A percentile compares a stretch with the other conserved stretches of the same genome.
These are phyloP conservation scores for Bradysia coprophila DNA, from an alignment of 1,140 invertebrate genomes.

Conservation along the genomic window DNA sequence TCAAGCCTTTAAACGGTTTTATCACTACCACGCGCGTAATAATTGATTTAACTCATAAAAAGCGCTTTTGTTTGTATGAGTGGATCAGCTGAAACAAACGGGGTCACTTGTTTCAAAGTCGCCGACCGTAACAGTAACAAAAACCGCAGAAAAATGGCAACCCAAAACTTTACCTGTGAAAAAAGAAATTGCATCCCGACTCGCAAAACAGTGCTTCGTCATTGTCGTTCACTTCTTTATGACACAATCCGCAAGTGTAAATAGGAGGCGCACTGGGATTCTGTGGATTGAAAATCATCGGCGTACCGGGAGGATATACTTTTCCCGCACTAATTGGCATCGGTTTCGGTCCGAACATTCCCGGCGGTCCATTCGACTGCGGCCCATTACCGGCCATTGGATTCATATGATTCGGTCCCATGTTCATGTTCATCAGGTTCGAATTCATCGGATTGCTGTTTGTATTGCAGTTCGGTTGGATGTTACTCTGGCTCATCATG, in stretches of 20 bases:
- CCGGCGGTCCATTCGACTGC: constrained; percentile 28
- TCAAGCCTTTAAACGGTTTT: too few relatives aligned
- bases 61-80: too few relatives aligned
- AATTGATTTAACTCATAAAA: too few relatives aligned
- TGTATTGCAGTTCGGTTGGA: not conserved
- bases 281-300: constrained; percentile 96
- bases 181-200: constrained; percentile 98
- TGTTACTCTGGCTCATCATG: not conserved
- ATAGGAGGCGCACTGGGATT: constrained; percentile 96
- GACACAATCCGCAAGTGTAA: constrained; percentile 90
- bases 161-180: constrained; percentile 75
- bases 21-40: too few relatives aligned
- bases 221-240: constrained; percentile 97
- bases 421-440: constrained; percentile 7
- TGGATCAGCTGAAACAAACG: too few relatives aligned
- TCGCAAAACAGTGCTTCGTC: constrained; percentile 97
- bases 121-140: too few relatives aligned
- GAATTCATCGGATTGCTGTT: not conserved
- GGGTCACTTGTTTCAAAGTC: too few relatives aligned
- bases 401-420: constrained; percentile 1
- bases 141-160: too few relatives aligned
- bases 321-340: constrained; percentile 82
- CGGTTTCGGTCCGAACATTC: constrained; percentile 17
- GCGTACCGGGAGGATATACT: constrained; percentile 87
- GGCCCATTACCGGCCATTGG: constrained; percentile 15